A percentile compares a stretch with the other conserved stretches of the same genome.
Evolutionary conservation across 2,113 vertebrate genomes (phyloP).

Genomic region (Ailuropoda melanoleuca): DNA sequence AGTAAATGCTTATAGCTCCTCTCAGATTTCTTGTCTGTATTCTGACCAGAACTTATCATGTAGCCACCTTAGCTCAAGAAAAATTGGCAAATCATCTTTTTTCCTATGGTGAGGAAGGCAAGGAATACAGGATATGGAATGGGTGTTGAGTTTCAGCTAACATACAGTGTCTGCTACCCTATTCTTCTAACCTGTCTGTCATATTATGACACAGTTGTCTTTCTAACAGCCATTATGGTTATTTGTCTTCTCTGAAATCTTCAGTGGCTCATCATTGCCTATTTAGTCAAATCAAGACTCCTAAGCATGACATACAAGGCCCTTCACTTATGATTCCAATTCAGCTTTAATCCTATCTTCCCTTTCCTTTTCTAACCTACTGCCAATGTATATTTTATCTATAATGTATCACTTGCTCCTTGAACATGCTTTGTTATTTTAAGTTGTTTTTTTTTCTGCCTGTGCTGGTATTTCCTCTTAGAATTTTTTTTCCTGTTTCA

Average conservation of each 20-base stretch:
- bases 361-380: background rate
- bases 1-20: background rate
- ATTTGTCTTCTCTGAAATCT: conserved; percentile 19
- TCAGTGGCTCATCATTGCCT: background rate
- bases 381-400: background rate
- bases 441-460: background rate
- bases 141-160: conserved; percentile 29
- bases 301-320: background rate
- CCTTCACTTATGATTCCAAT: background rate
- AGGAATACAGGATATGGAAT: background rate
- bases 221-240: background rate
- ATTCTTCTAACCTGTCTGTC: background rate
- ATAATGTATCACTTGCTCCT: background rate
- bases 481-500: background rate
- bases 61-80: background rate
- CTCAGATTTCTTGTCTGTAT: background rate
- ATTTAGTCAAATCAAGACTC: background rate
- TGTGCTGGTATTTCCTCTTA: background rate
- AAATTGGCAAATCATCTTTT: background rate
- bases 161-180: background rate
- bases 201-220: background rate
- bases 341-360: background rate
- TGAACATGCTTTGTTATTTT: background rate
- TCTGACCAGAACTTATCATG: background rate
- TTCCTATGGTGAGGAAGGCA: background rate